These are phyloP conservation scores for Diprion similis DNA, from an alignment of 1,140 invertebrate genomes.

Conservation along the genomic window DNA sequence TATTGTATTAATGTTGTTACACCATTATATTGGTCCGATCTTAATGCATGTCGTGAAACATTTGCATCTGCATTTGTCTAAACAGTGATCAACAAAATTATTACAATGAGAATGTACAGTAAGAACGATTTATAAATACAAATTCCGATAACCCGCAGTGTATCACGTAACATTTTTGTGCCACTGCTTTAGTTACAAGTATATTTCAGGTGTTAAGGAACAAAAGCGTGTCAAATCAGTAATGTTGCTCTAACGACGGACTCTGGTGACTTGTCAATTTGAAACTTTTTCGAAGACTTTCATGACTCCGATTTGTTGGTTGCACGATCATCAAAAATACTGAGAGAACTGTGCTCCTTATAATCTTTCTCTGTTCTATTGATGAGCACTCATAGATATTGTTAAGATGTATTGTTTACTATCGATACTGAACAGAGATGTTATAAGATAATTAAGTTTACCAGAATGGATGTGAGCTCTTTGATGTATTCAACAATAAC, in stretches of 20 bases:
- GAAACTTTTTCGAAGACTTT: no score
- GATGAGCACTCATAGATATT: no score
- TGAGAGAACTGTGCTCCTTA: no score
- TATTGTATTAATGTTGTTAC: constrained; percentile 83
- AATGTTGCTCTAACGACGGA: no score
- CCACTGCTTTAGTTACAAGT: background rate
- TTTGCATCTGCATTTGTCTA: constrained; percentile 86
- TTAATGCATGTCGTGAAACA: constrained; percentile 79
- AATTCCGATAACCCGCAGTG: background rate
- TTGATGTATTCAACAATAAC: constrained; percentile 84
- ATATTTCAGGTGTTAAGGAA: no score
- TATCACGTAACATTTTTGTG: background rate
- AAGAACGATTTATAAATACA: constrained; percentile 14
- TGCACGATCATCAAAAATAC: no score
- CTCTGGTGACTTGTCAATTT: no score
- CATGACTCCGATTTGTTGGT: no score
- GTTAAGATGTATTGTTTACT: no score
- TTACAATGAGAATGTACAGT: background rate
- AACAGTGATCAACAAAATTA: constrained; percentile 32
- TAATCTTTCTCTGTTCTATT: no score
- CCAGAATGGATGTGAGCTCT: constrained; percentile 86
- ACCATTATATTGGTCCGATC: constrained; percentile 76
- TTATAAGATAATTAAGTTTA: constrained; percentile 53
- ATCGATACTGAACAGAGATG: no score
- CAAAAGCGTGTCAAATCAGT: no score